Percentiles rank a stretch among this genome's conserved stretches.
Conservation (phyloP, 1,140 invertebrate genomes). For the Achatina immaculata region DNA sequence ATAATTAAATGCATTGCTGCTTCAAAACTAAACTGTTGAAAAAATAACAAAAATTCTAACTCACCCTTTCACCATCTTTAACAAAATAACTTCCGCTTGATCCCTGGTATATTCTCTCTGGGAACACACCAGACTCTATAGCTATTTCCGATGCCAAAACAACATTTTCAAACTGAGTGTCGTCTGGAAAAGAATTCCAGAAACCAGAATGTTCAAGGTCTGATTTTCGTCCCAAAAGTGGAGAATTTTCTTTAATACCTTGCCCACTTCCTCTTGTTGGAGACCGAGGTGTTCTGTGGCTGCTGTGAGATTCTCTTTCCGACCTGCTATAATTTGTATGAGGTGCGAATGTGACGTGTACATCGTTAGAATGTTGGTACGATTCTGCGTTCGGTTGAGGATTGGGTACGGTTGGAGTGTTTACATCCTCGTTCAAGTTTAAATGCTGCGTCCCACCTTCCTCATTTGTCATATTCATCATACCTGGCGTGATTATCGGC, state of each 20-base stretch:
- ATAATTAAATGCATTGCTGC: too few species aligned
- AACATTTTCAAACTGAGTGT: conserved; percentile 91
- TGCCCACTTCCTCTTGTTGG: conserved; percentile 54
- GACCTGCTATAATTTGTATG: conserved; percentile 10
- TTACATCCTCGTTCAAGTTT: conserved; percentile 35
- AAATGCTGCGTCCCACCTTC: neutral
- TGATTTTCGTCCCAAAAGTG: conserved; percentile 57
- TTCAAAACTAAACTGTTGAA: too few species aligned
- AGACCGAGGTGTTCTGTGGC: conserved; percentile 45
- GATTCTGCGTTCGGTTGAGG: neutral
- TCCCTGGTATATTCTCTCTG: conserved; percentile 95
- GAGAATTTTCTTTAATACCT: conserved; percentile 65
- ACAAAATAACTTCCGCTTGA: conserved; percentile 99
- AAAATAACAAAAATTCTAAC: too few species aligned
- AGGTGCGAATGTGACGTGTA: conserved; percentile 55
- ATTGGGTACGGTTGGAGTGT: neutral
- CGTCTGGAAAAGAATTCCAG: conserved; percentile 80
- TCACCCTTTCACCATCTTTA: conserved; percentile 87
- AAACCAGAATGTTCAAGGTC: conserved; percentile 55
- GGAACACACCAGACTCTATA: conserved; percentile 92
- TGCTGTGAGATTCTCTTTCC: neutral
- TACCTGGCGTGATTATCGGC: too few species aligned
- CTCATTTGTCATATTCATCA: neutral
- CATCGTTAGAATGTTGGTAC: neutral
- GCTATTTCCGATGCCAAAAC: conserved; percentile 92